Evolutionary conservation across 2,888 invertebrate genomes (phyloP), one percentile per base, ranked within the genome.

Genomic region (Sthenelais limicola): DNA sequence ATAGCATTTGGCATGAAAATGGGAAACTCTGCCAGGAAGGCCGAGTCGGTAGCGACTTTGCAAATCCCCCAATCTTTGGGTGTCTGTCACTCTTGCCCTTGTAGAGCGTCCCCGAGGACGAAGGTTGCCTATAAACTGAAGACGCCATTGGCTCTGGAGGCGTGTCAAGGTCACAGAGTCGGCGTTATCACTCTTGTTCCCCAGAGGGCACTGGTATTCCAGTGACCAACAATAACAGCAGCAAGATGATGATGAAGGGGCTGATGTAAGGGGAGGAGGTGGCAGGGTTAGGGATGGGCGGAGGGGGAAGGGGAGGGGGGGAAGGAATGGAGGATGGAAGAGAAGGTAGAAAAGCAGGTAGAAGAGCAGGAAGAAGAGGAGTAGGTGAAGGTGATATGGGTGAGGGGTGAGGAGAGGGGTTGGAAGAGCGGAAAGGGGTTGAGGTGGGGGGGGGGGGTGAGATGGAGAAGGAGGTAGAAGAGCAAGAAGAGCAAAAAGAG

Each of bases 51-150:
- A 28, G 35, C 38, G 35, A 62, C 62, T 62, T 62, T 21, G 62
- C 24, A 62, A 62, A 62, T 62, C 62, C 62, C 62, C 62, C 62
- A 62, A 62, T 62, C 62, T 62, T 62, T 35, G 62, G 43, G 35
- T 62, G 62, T 62, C 62, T 62, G 62, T 62, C 62, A 62, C n/a
- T 30, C 52, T 30, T 30, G 3, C 5, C 21, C 3, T n/a, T 12
- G 3, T 5, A 2, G 48, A 9, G 3, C 9, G 21, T 3, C 21
- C 48, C 52, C 26, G 28, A 52, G 28, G 15, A 26, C 30, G 9
- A 26, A 52, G 52, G 28, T 24, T 52, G 15, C 43, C 4, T n/a
- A n/a, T 12, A 9, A 9, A n/a, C 32, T 32, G 56, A 56, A 56
- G 56, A 56, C 56, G 33, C 26, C 56, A 32, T 33, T 33, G 18